Conservation (phyloP, 2,888 invertebrate genomes). For the Monopis laevigella region DNA sequence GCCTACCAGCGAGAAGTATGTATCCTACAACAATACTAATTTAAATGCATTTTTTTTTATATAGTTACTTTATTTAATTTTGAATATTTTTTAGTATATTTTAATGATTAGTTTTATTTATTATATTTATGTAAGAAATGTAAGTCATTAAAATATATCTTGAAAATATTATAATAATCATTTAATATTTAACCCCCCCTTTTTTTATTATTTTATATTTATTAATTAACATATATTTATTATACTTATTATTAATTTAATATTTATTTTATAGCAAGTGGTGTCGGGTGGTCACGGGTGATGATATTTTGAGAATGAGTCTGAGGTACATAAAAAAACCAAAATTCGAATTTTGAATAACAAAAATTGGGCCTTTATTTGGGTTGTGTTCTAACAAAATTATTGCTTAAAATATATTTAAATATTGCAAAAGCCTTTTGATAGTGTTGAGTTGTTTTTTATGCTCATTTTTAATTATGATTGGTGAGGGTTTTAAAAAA, state of each 20-base stretch:
- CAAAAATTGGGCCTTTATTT: slow-evolving; percentile 23
- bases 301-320: slow-evolving; percentile 82
- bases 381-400: no score
- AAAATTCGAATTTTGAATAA: slow-evolving; percentile 9
- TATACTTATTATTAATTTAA: slow-evolving; percentile 21
- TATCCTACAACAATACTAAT: slow-evolving; percentile 19
- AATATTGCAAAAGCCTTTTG: no score
- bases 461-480: not conserved
- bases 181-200: no score
- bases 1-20: slow-evolving; percentile 59
- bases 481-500: not conserved
- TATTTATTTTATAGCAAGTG: slow-evolving; percentile 52
- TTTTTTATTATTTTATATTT: slow-evolving; percentile 20
- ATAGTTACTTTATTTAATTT: slow-evolving; percentile 18
- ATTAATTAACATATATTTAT: slow-evolving; percentile 13
- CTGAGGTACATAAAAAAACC: slow-evolving; percentile 65
- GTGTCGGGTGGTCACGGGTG: slow-evolving; percentile 73
- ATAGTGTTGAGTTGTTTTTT: not conserved
- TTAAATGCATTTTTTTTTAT: slow-evolving; percentile 17
- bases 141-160: no score
- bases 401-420: no score
- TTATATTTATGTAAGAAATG: no score
- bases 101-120: no score
- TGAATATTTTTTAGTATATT: no score
- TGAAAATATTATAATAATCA: no score